Evolutionary conservation across 1,140 invertebrate species (phyloP).

Genomic region (Drosophila miranda): DNA sequence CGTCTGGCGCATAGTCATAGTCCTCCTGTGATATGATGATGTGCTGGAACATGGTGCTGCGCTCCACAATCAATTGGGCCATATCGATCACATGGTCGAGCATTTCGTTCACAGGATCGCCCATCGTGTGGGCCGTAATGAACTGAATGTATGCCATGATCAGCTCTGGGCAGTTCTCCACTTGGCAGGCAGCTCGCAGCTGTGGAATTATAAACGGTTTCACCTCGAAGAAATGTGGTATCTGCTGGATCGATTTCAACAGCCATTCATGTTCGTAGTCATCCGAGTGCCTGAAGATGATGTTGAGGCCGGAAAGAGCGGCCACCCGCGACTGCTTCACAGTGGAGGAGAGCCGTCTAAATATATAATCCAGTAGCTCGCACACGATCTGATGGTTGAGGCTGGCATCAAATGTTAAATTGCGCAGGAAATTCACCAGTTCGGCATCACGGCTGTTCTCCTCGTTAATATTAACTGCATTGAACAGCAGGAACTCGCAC

Average conservation of each 20-base stretch:
- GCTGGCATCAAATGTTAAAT: slow-evolving; percentile 85
- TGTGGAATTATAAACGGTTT: slow-evolving; percentile 87
- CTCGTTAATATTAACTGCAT: slow-evolving; percentile 79
- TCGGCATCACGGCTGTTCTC: slow-evolving; percentile 84
- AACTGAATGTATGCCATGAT: slow-evolving; percentile 96
- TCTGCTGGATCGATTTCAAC: slow-evolving; percentile 88
- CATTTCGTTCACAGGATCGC: slow-evolving; percentile 86
- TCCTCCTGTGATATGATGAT: slow-evolving; percentile 87
- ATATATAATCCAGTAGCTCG: slow-evolving; percentile 96
- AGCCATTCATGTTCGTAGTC: slow-evolving; percentile 87
- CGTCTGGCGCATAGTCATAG: slow-evolving; percentile 83
- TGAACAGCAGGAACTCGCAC: slow-evolving; percentile 96
- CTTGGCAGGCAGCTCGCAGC: slow-evolving; percentile 92
- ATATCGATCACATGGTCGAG: slow-evolving; percentile 89
- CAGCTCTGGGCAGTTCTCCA: slow-evolving; percentile 93
- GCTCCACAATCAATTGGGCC: slow-evolving; percentile 95
- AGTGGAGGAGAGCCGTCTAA: slow-evolving; percentile 91
- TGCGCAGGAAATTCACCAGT: slow-evolving; percentile 89
- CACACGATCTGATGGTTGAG: slow-evolving; percentile 86
- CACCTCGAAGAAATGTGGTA: slow-evolving; percentile 88
- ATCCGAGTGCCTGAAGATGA: slow-evolving; percentile 83
- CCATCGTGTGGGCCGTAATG: slow-evolving; percentile 88
- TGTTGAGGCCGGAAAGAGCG: slow-evolving; percentile 87
- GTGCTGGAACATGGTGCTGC: slow-evolving; percentile 93
- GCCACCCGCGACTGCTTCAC: slow-evolving; percentile 89